Percentiles rank a stretch among this genome's conserved stretches.
Evolutionary conservation across 2,113 vertebrate genomes (phyloP).

Genomic region (Fukomys damarensis): DNA sequence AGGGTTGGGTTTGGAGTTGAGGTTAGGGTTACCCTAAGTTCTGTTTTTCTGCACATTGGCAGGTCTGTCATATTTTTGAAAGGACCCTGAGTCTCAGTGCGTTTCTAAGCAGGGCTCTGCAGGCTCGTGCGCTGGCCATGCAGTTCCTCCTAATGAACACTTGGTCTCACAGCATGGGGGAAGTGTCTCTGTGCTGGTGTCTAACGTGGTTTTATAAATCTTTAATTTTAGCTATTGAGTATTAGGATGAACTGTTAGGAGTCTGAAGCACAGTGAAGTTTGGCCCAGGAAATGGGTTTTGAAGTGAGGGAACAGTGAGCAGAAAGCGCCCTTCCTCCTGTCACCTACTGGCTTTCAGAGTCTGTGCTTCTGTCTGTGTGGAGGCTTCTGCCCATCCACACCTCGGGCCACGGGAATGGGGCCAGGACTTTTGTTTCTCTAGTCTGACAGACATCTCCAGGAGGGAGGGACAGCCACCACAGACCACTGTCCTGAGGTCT

Average conservation of each 20-base stretch:
- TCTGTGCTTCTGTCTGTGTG: background rate
- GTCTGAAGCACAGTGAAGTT: background rate
- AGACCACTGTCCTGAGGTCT: background rate
- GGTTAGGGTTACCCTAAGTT: background rate
- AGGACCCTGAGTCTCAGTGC: background rate
- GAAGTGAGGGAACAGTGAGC: background rate
- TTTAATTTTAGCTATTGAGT: background rate
- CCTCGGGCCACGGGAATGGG: no score
- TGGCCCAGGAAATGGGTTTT: background rate
- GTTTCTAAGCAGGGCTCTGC: background rate
- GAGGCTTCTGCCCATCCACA: background rate
- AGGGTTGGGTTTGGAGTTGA: background rate
- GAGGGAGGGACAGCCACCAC: background rate
- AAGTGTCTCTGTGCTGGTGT: background rate
- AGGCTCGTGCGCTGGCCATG: background rate
- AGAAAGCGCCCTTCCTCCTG: background rate
- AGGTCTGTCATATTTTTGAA: background rate
- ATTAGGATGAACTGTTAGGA: background rate
- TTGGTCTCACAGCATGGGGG: background rate
- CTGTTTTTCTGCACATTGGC: background rate
- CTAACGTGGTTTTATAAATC: background rate
- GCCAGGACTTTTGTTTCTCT: background rate
- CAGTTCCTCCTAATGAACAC: background rate
- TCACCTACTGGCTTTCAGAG: no score
- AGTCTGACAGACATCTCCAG: background rate